These are phyloP conservation scores for Acanthoscelides obtectus DNA, from an alignment of 2,888 invertebrate species.

Conservation along the genomic window DNA sequence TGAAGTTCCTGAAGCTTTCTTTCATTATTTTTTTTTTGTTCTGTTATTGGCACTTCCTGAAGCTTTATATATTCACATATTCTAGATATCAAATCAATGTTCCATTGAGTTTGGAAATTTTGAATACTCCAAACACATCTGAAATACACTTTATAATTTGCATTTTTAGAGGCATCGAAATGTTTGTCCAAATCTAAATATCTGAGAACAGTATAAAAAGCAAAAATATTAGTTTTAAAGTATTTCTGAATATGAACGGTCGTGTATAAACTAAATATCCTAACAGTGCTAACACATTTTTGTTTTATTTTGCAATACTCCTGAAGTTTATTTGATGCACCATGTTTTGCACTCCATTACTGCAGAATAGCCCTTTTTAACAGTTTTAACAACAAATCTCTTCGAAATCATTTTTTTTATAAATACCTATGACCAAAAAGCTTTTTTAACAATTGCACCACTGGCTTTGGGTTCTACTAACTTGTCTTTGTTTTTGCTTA, in stretches of 20 bases:
- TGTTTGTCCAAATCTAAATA: no score
- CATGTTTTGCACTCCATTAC: not conserved
- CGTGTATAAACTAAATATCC: not conserved
- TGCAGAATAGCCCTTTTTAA: not conserved
- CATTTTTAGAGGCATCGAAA: no score
- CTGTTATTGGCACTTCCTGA: no score
- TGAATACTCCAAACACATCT: no score
- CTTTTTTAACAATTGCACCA: constrained; percentile 3
- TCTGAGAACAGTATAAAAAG: no score
- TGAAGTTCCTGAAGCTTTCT: no score
- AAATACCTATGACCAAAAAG: not conserved
- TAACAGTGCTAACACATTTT: not conserved
- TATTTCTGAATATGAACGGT: not conserved
- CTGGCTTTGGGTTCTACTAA: not conserved
- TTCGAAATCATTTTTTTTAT: no score
- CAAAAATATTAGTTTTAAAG: not conserved
- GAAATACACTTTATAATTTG: no score
- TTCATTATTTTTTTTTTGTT: no score
- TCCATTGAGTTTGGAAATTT: no score
- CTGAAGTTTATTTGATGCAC: not conserved
- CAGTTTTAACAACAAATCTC: not conserved
- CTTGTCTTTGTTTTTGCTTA: not conserved
- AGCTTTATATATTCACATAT: no score
- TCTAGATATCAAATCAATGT: no score
- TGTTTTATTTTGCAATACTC: not conserved